Percentiles rank a stretch among this genome's conserved stretches.
Evolutionary conservation across 2,888 invertebrate species (phyloP).

Genomic region (Acleris literana): DNA sequence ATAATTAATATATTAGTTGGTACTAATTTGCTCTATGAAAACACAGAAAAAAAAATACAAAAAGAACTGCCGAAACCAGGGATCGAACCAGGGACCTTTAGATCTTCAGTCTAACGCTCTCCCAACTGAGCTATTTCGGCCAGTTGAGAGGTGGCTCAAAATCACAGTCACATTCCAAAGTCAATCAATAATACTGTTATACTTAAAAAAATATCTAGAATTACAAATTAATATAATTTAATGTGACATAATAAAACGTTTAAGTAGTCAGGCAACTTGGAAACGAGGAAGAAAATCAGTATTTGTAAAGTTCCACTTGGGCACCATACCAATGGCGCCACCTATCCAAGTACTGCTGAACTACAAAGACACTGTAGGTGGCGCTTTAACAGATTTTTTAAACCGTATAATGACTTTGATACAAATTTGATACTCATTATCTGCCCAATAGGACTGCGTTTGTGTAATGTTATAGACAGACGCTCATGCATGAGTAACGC

Average conservation of each 20-base stretch:
- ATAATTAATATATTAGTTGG: neutral
- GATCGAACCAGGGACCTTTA: constrained; percentile 89
- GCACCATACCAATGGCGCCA: constrained; percentile 43
- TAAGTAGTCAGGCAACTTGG: neutral
- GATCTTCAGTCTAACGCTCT: constrained; percentile 88
- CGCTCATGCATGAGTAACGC: too few species aligned
- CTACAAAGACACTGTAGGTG: neutral
- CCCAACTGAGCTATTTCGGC: constrained; percentile 87
- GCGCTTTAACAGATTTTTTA: neutral
- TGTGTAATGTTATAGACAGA: too few species aligned
- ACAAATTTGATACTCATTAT: too few species aligned
- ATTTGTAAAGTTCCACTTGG: neutral
- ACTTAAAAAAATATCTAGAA: neutral
- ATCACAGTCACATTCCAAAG: constrained; percentile 36
- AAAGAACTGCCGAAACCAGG: constrained; percentile 85
- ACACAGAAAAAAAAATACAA: constrained; percentile 41
- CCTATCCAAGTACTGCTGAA: constrained; percentile 40
- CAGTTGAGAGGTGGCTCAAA: constrained; percentile 25
- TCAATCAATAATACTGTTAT: neutral
- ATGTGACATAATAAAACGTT: too few species aligned
- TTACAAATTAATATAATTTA: too few species aligned
- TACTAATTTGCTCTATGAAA: neutral
- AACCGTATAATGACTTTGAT: neutral
- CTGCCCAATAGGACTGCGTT: too few species aligned
- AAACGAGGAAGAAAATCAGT: neutral